Percentiles rank a stretch among this genome's conserved stretches.
phyloP scores from a whole-genome alignment of 2,888 invertebrate species.

The Entomobrya proxima region DNA sequence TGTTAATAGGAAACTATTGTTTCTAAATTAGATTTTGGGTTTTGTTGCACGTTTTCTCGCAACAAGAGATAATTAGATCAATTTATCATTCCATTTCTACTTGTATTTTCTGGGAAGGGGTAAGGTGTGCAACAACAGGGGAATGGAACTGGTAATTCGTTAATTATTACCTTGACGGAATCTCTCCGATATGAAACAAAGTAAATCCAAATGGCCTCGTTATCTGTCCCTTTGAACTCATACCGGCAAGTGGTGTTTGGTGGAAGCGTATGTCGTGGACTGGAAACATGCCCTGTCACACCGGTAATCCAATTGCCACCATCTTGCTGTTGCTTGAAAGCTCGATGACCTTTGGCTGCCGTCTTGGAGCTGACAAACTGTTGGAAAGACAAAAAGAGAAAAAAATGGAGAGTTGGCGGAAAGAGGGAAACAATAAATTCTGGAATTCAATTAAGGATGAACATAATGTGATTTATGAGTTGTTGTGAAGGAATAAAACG shows the following conservation, averaged over 20 bases:
- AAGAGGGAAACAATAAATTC: conserved; percentile 75
- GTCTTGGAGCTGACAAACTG: conserved; percentile 79
- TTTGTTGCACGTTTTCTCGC: neutral
- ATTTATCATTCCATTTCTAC: conserved; percentile 89
- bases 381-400: neutral
- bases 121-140: conserved; percentile 78
- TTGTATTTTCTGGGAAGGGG: conserved; percentile 80
- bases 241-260: conserved; percentile 92
- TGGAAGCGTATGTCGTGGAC: conserved; percentile 88
- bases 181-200: conserved; percentile 90
- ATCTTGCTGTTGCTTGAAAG: conserved; percentile 76
- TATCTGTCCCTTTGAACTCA: conserved; percentile 87
- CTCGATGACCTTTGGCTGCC: conserved; percentile 76
- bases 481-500: neutral
- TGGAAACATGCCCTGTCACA: conserved; percentile 72
- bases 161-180: conserved; percentile 86
- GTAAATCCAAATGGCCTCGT: conserved; percentile 91
- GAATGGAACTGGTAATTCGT: neutral
- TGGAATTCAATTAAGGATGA: conserved; percentile 78
- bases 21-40: neutral
- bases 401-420: conserved; percentile 23
- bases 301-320: conserved; percentile 75
- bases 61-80: conserved; percentile 79
- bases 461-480: conserved; percentile 38
- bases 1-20: too few relatives aligned